These are phyloP conservation scores for Aleiodes leptofemur DNA, from an alignment of 2,888 invertebrate species.

Conservation along the genomic window DNA sequence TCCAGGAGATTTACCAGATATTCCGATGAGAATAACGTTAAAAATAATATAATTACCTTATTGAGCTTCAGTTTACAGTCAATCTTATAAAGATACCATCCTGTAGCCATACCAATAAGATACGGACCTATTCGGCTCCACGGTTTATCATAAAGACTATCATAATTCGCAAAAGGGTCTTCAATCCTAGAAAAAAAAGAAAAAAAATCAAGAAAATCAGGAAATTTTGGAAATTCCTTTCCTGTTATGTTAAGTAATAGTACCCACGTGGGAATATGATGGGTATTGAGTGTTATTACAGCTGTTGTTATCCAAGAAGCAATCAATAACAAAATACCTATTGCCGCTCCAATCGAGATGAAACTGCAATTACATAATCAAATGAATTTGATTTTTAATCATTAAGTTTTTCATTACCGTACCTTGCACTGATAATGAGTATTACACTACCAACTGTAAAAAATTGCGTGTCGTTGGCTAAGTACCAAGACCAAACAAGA, in stretches of 20 bases:
- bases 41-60: conserved; percentile 54
- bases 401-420: conserved; percentile 56
- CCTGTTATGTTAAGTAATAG: conserved; percentile 6
- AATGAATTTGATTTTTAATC: background rate
- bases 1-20: no score
- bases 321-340: conserved; percentile 73
- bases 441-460: conserved; percentile 83
- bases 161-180: conserved; percentile 66
- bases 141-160: conserved; percentile 70
- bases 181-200: conserved; percentile 57
- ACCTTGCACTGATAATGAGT: conserved; percentile 83
- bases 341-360: conserved; percentile 64
- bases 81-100: conserved; percentile 66
- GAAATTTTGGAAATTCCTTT: background rate
- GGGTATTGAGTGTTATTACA: conserved; percentile 72
- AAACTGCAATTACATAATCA: conserved; percentile 53
- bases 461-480: conserved; percentile 88
- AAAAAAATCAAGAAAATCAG: no score
- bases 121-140: conserved; percentile 73
- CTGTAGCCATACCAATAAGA: conserved; percentile 69
- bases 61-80: conserved; percentile 64
- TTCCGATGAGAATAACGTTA: no score
- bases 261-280: conserved; percentile 68
- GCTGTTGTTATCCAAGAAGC: conserved; percentile 77
- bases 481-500: conserved; percentile 90